Percentiles rank a stretch among this genome's conserved stretches.
Conservation (phyloP, 2,888 invertebrate species). For the Hirtodrosophila trivittata region DNA sequence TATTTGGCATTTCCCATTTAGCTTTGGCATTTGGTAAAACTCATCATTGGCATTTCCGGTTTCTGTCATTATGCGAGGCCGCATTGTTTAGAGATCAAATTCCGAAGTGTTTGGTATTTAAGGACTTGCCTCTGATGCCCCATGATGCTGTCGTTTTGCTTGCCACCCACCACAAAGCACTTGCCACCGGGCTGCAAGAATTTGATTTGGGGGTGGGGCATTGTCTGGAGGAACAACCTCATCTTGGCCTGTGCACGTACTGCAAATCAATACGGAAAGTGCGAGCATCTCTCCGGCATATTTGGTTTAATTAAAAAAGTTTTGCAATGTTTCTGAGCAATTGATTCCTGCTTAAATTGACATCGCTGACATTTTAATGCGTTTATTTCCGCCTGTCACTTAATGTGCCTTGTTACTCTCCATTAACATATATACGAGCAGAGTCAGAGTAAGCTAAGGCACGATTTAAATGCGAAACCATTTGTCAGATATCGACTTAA, state of each 20-base stretch:
- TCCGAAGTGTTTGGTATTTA: constrained; percentile 74
- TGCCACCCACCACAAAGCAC: too few species aligned
- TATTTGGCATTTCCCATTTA: too few species aligned
- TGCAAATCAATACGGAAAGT: constrained; percentile 64
- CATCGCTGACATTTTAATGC: constrained; percentile 70
- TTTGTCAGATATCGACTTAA: constrained; percentile 36
- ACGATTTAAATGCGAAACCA: constrained; percentile 25
- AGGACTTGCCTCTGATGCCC: constrained; percentile 37
- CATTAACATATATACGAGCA: constrained; percentile 53
- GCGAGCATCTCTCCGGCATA: constrained; percentile 41
- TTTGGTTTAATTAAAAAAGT: constrained; percentile 77
- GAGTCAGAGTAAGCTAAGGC: constrained; percentile 7
- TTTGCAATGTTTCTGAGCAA: constrained; percentile 61
- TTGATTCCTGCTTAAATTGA: constrained; percentile 62
- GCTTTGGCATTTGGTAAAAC: constrained; percentile 69
- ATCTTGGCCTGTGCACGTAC: constrained; percentile 42
- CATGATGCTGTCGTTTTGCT: constrained; percentile 11
- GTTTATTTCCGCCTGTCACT: constrained; percentile 62
- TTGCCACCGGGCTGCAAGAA: too few species aligned
- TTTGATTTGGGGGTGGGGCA: too few species aligned
- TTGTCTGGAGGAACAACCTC: too few species aligned
- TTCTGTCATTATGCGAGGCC: constrained; percentile 67
- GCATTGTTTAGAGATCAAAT: constrained; percentile 76
- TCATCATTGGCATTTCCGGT: constrained; percentile 62
- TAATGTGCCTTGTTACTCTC: constrained; percentile 38